Evolutionary conservation across 2,113 vertebrate genomes (phyloP).

Genomic region (Pantherophis guttatus): DNA sequence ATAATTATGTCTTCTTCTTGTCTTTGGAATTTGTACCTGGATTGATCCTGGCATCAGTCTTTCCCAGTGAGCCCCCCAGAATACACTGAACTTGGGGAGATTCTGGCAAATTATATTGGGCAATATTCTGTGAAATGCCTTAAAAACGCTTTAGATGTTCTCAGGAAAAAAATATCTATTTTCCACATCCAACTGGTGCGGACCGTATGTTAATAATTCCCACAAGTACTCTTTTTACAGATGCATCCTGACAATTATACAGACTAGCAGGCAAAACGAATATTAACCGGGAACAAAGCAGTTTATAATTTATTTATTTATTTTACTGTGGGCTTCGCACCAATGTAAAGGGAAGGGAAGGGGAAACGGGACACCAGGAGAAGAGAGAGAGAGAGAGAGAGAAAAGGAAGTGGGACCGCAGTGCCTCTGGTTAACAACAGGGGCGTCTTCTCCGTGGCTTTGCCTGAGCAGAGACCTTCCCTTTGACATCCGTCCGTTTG

Average conservation of each 20-base stretch:
- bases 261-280: constrained; percentile 5
- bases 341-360: not conserved
- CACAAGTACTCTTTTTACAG: not conserved
- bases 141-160: not conserved
- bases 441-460: not conserved
- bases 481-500: not conserved
- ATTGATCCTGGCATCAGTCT: not conserved
- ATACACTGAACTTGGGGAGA: not conserved
- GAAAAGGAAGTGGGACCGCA: constrained; percentile 1
- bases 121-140: not conserved
- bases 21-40: not conserved
- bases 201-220: not conserved
- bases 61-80: not conserved
- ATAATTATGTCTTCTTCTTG: not conserved
- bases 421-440: constrained; percentile 1
- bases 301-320: not conserved
- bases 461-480: not conserved
- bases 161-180: not conserved
- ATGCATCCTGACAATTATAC: not conserved
- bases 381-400: no score
- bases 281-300: constrained; percentile 43
- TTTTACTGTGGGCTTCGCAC: constrained; percentile 12
- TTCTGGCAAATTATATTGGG: not conserved
- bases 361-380: not conserved
- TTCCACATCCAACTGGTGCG: not conserved